A percentile compares a stretch with the other conserved stretches of the same genome.
phyloP scores from a whole-genome alignment of 2,113 vertebrate species.

The Bos indicus region DNA sequence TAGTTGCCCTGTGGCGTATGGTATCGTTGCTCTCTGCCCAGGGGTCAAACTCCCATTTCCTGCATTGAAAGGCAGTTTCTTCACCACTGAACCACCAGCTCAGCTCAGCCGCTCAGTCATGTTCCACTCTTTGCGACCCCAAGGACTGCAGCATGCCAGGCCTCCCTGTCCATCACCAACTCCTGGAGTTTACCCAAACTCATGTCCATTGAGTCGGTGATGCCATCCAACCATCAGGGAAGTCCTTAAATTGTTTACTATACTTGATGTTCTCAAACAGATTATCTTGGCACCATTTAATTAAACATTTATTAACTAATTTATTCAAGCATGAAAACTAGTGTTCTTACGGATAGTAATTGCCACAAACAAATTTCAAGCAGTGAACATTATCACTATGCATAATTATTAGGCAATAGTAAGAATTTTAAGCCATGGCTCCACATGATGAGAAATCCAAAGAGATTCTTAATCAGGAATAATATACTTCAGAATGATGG shows the following conservation, averaged over 20 bases:
- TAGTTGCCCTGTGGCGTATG: background rate
- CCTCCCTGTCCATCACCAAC: background rate
- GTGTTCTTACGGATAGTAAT: background rate
- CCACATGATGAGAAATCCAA: background rate
- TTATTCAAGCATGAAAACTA: background rate
- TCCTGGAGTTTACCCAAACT: background rate
- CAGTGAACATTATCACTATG: background rate
- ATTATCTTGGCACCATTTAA: conserved; percentile 15
- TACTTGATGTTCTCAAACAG: background rate
- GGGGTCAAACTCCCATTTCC: background rate
- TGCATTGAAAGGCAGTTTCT: background rate
- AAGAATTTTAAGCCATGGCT: background rate
- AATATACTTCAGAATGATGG: background rate
- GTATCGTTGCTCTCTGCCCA: background rate
- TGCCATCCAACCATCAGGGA: background rate
- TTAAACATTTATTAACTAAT: conserved; percentile 17
- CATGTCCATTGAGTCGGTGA: background rate
- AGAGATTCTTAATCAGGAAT: background rate
- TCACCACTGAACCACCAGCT: background rate
- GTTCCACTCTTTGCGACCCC: background rate
- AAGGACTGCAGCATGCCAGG: background rate
- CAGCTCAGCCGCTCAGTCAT: background rate
- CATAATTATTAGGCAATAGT: background rate
- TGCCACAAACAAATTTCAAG: background rate
- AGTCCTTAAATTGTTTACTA: background rate